Conservation (phyloP, 2,888 invertebrate genomes). For the Thymelicus sylvestris region DNA sequence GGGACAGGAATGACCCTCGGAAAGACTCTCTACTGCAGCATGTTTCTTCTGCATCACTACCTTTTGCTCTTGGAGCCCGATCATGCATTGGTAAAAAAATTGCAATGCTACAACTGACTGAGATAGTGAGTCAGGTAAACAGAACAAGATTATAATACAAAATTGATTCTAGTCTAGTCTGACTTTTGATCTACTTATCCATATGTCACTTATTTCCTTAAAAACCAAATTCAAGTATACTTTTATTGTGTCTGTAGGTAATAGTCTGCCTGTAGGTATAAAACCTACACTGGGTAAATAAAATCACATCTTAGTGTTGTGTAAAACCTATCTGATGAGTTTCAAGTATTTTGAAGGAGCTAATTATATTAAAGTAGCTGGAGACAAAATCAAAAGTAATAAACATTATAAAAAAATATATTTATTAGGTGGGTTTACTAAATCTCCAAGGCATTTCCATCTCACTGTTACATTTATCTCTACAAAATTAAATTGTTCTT, state of each 20-base stretch:
- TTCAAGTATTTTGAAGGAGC: too few relatives aligned
- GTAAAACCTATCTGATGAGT: too few relatives aligned
- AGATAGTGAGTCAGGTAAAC: constrained; percentile 87
- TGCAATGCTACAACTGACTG: constrained; percentile 90
- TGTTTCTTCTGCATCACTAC: constrained; percentile 88
- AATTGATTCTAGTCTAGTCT: too few relatives aligned
- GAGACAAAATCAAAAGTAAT: background rate
- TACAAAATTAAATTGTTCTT: constrained; percentile 13
- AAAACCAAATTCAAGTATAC: too few relatives aligned
- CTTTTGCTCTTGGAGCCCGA: constrained; percentile 92
- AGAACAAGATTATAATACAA: too few relatives aligned
- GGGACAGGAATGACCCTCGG: constrained; percentile 85
- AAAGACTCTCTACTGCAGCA: constrained; percentile 75
- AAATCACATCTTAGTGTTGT: too few relatives aligned
- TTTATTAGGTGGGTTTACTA: constrained; percentile 29
- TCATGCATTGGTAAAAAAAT: constrained; percentile 93
- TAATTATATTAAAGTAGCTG: too few relatives aligned
- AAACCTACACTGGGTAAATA: too few relatives aligned
- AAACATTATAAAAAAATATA: constrained; percentile 5
- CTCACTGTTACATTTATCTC: background rate
- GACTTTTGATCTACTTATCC: too few relatives aligned
- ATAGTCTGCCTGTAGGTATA: too few relatives aligned
- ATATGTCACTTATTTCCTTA: too few relatives aligned
- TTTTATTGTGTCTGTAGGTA: too few relatives aligned
- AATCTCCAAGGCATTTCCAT: background rate